Evolutionary conservation across 2,113 vertebrate genomes (phyloP).

Genomic region (Cranoglanis bouderius): DNA sequence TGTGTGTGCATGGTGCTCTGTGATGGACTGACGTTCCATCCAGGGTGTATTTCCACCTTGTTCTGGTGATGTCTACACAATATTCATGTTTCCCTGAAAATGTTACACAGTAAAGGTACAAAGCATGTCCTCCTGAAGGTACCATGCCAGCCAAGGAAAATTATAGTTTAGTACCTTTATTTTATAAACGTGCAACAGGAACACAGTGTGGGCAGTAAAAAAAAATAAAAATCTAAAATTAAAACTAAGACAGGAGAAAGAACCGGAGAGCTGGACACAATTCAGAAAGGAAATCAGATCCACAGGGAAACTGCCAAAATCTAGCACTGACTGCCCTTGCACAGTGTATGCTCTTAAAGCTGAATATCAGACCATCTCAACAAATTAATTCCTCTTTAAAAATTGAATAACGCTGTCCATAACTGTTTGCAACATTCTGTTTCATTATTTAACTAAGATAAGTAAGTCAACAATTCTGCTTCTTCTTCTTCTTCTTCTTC

Average conservation of each 20-base stretch:
- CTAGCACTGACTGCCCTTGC: neutral
- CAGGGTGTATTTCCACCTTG: neutral
- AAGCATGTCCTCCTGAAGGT: neutral
- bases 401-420: slow-evolving; percentile 34
- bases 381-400: slow-evolving; percentile 48
- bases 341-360: neutral
- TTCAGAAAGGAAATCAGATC: neutral
- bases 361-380: slow-evolving; percentile 21
- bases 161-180: neutral
- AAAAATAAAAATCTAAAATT: neutral
- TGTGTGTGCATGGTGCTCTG: neutral
- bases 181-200: neutral
- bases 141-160: neutral
- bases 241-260: neutral
- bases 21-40: neutral
- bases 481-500: neutral
- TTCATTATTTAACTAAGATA: slow-evolving; percentile 39
- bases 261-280: neutral
- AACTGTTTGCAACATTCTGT: slow-evolving; percentile 17
- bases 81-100: neutral
- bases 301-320: neutral
- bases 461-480: slow-evolving; percentile 31
- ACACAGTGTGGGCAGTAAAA: neutral
- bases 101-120: neutral
- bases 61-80: neutral